Evolutionary conservation across 2,797 vertebrate species (phyloP).

Genomic region (Cyprinella venusta): DNA sequence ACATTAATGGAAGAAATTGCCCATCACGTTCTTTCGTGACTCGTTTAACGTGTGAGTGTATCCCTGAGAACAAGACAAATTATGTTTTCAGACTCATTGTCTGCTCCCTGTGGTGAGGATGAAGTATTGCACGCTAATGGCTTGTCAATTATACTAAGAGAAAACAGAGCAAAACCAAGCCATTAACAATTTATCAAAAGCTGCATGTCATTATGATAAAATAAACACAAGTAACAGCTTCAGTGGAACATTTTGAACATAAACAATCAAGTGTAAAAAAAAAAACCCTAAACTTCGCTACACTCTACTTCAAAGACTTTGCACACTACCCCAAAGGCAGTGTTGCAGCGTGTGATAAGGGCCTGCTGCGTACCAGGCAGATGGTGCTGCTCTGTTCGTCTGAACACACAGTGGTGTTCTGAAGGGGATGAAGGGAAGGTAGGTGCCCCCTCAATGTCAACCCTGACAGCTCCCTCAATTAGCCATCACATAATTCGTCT

Average conservation of each 20-base stretch:
- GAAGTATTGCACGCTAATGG: neutral
- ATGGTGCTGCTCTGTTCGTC: constrained; percentile 60
- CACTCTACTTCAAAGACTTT: constrained; percentile 44
- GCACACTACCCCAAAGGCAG: constrained; percentile 19
- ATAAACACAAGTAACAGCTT: constrained; percentile 19
- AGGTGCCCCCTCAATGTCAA: constrained; percentile 60
- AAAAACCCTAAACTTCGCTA: constrained; percentile 6
- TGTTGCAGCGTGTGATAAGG: constrained; percentile 43
- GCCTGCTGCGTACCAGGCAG: constrained; percentile 57
- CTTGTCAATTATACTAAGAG: neutral
- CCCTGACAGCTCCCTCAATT: constrained; percentile 55
- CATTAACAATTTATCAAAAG: constrained; percentile 35
- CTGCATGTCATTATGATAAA: constrained; percentile 11
- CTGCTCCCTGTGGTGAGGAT: constrained; percentile 33
- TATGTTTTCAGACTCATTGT: constrained; percentile 16
- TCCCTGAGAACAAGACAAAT: constrained; percentile 5
- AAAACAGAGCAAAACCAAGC: neutral
- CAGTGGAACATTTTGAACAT: constrained; percentile 28
- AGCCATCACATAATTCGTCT: constrained; percentile 55
- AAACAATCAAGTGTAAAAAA: constrained; percentile 15
- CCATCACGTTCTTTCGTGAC: constrained; percentile 44
- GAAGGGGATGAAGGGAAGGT: constrained; percentile 40
- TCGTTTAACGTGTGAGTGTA: constrained; percentile 35
- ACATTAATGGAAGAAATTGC: constrained; percentile 30
- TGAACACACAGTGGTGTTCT: constrained; percentile 57